Percentiles rank a stretch among this genome's conserved stretches.
These are phyloP conservation scores for Ornithoptera priamus DNA, from an alignment of 2,888 invertebrate species.

Conservation along the genomic window DNA sequence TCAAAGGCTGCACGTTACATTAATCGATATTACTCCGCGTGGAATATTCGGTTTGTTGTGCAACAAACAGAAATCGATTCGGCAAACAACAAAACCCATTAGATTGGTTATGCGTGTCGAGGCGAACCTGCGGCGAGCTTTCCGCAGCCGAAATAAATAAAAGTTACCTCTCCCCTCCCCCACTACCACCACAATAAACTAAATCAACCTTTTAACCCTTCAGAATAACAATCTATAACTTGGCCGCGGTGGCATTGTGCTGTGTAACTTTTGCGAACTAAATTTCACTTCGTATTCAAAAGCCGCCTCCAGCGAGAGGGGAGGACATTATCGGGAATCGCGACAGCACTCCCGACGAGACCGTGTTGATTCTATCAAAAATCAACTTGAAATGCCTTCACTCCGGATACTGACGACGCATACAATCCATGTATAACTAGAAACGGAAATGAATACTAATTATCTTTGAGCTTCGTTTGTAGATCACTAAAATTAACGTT, in stretches of 20 bases:
- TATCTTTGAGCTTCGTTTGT: no score
- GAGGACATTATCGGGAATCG: conserved; percentile 68
- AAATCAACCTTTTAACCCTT: conserved; percentile 54
- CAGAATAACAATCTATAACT: conserved; percentile 73
- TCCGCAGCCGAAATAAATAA: conserved; percentile 33
- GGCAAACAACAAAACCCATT: conserved; percentile 14
- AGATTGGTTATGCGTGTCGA: conserved; percentile 10
- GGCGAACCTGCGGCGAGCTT: conserved; percentile 22
- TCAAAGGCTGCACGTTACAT: no score
- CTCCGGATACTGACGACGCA: conserved; percentile 37
- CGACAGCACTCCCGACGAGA: conserved; percentile 62
- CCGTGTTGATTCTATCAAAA: conserved; percentile 77
- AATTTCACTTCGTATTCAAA: conserved; percentile 72
- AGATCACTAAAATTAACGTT: no score
- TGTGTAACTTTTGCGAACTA: conserved; percentile 66
- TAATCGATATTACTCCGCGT: no score
- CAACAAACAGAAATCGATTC: background rate
- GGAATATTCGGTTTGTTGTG: no score
- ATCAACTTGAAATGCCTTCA: conserved; percentile 56
- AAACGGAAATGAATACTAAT: no score
- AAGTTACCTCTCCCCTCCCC: conserved; percentile 19
- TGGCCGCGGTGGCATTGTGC: conserved; percentile 56
- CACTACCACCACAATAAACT: conserved; percentile 31
- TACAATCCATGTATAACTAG: background rate
- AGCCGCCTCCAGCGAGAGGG: conserved; percentile 57